Percentiles rank a stretch among this genome's conserved stretches.
phyloP scores from a whole-genome alignment of 1,140 invertebrate species.

The Thaumetopoea pityocampa region DNA sequence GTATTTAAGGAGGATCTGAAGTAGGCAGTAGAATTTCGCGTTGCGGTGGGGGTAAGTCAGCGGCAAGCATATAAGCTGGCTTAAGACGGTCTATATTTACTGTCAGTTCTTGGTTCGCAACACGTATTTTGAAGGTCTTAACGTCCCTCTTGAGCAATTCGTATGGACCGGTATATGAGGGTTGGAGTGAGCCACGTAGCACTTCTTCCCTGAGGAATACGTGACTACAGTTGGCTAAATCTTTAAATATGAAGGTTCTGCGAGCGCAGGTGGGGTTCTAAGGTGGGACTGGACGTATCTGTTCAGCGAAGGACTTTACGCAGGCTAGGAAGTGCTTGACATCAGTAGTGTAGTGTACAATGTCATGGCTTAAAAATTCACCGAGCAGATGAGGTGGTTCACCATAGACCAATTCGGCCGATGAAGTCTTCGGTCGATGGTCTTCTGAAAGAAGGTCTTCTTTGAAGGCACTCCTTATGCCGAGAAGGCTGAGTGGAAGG shows the following conservation, averaged over 20 bases:
- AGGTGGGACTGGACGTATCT: constrained; percentile 18
- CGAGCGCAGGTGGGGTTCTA: constrained; percentile 10
- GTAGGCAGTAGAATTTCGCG: too few relatives aligned
- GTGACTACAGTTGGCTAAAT: constrained; percentile 11
- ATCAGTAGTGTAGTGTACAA: constrained; percentile 5
- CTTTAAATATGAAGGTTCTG: constrained; percentile 22
- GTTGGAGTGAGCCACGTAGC: constrained; percentile 13
- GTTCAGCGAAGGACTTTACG: constrained; percentile 10
- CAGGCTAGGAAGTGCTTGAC: constrained; percentile 11
- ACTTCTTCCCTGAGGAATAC: constrained; percentile 22
- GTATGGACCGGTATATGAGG: too few relatives aligned
- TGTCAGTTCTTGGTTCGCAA: too few relatives aligned
- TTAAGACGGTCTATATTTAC: too few relatives aligned
- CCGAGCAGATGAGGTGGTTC: constrained; percentile 32
- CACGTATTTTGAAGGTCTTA: too few relatives aligned
- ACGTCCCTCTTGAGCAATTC: too few relatives aligned
- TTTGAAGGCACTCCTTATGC: constrained; percentile 42
- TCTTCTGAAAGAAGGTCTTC: constrained; percentile 48
- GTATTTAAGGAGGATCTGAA: too few relatives aligned
- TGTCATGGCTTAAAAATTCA: constrained; percentile 40
- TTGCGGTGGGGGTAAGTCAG: too few relatives aligned
- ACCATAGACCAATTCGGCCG: constrained; percentile 37
- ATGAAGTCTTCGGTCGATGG: too few relatives aligned
- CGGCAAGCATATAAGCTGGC: too few relatives aligned
- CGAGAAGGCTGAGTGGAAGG: constrained; percentile 61